phyloP scores from a whole-genome alignment of 2,113 vertebrate species.

The Poeciliopsis prolifica region DNA sequence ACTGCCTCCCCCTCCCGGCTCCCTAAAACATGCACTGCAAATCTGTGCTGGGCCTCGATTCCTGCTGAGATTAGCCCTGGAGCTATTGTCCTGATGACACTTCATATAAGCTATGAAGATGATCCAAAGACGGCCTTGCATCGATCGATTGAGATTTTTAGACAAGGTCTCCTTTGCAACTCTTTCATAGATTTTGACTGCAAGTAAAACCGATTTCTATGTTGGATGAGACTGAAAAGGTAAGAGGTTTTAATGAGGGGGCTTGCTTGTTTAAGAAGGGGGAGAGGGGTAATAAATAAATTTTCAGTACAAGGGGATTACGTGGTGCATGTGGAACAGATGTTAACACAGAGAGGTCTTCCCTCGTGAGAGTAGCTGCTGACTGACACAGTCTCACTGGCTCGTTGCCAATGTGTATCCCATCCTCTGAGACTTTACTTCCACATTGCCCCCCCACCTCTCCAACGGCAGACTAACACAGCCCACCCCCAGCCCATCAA shows the following conservation, averaged over 20 bases:
- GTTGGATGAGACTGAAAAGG: not conserved
- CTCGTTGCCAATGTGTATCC: conserved; percentile 63
- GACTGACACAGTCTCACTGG: conserved; percentile 52
- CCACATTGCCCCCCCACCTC: conserved; percentile 28
- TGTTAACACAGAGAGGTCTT: conserved; percentile 62
- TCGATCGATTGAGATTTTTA: not conserved
- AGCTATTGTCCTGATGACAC: conserved; percentile 63
- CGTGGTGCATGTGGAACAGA: conserved; percentile 59
- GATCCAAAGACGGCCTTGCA: conserved; percentile 9
- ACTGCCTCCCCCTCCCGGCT: conserved; percentile 9
- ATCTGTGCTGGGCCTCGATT: conserved; percentile 58
- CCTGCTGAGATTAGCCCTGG: conserved; percentile 61
- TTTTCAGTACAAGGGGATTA: conserved; percentile 58
- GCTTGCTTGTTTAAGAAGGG: not conserved
- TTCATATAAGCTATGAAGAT: conserved; percentile 39
- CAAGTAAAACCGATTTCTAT: not conserved
- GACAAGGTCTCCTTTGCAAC: not conserved
- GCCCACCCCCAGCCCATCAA: conserved; percentile 1
- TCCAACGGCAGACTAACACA: conserved; percentile 41
- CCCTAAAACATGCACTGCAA: conserved; percentile 36
- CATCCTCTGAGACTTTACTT: conserved; percentile 47
- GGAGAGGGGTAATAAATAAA: conserved; percentile 23
- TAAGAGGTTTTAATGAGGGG: too few relatives aligned
- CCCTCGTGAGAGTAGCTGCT: conserved; percentile 51
- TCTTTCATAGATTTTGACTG: not conserved